Conservation (phyloP, 2,888 invertebrate species). For the Theretra japonica region DNA sequence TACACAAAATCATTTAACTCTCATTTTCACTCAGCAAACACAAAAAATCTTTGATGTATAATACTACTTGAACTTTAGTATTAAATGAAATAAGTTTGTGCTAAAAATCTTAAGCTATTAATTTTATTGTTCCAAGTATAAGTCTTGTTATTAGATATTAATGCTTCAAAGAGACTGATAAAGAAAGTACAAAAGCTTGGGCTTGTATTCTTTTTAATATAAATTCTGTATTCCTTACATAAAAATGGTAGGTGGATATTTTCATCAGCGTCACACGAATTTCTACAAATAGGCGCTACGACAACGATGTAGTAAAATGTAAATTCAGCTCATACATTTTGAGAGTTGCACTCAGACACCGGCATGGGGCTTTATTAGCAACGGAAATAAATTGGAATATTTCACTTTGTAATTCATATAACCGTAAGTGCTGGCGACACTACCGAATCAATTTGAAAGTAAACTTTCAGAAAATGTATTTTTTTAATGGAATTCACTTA, state of each 20-base stretch:
- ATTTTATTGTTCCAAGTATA: too few species aligned
- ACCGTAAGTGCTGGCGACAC: too few species aligned
- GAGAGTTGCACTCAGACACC: not conserved
- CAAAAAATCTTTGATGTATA: too few species aligned
- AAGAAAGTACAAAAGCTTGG: too few species aligned
- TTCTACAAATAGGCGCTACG: not conserved
- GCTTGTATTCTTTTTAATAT: too few species aligned
- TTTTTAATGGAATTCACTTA: too few species aligned
- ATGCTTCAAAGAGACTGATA: too few species aligned
- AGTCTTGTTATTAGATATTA: too few species aligned
- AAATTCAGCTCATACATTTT: slow-evolving; percentile 1
- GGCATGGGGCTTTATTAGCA: not conserved
- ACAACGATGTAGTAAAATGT: slow-evolving; percentile 5
- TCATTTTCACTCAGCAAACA: not conserved
- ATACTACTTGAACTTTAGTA: too few species aligned
- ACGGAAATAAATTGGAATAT: not conserved
- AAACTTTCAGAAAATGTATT: too few species aligned
- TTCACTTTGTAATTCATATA: not conserved
- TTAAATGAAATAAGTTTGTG: not conserved
- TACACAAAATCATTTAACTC: not conserved
- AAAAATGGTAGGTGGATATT: not conserved
- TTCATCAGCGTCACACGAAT: not conserved
- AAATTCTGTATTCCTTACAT: not conserved
- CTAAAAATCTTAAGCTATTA: not conserved
- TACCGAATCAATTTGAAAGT: too few species aligned